Base-by-base conservation (phyloP, 2,888 invertebrate genomes). In the Phaedon cochleariae region DNA sequence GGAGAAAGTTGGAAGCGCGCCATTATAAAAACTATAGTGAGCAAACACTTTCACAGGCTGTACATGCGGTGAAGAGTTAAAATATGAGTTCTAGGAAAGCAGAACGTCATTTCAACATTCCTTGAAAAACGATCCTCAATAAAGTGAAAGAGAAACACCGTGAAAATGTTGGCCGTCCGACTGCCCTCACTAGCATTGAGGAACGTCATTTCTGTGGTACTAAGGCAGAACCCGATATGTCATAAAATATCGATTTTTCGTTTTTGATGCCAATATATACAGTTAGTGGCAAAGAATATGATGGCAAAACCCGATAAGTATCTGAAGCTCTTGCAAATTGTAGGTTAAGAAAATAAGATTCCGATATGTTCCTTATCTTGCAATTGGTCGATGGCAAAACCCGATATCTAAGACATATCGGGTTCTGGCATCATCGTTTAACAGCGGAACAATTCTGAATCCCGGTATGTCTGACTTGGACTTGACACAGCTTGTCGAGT, bases 141-240 rank as follows among this genome's bases (percentile, higher is more conserved):
- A n/a, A n/a, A n/a, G n/a, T n/a, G n/a, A n/a, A n/a, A n/a, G n/a
- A n/a, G n/a, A n/a, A n/a, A n/a, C n/a, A n/a, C n/a, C n/a, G n/a
- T n/a, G n/a, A n/a, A n/a, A n/a, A n/a, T 26, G 26, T 26, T 26
- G 26, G 3, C 3, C 26, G 7, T 26, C 26, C 26, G 4, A 26
- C 3, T 26, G 7, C 26, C 26, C 26, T 5, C 7, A n/a, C n/a
- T n/a, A n/a, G 26, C 26, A 26, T 7, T 26, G 26, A 45, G 3
- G 21, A n/a, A 22, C 17, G n/a, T n/a, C n/a, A 53, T 5, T 22
- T 54, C 54, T 53, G 54, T 53, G 54, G 26, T 53, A 26, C 54
- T 53, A 53, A 53, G 54, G 54, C 54, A 53, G 18, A 53, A 53
- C 54, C 54, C 54, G 54, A 53, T 53, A 53, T 53, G 54, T 53